Conservation (phyloP, 2,888 invertebrate species). For the Sturmia bella region DNA sequence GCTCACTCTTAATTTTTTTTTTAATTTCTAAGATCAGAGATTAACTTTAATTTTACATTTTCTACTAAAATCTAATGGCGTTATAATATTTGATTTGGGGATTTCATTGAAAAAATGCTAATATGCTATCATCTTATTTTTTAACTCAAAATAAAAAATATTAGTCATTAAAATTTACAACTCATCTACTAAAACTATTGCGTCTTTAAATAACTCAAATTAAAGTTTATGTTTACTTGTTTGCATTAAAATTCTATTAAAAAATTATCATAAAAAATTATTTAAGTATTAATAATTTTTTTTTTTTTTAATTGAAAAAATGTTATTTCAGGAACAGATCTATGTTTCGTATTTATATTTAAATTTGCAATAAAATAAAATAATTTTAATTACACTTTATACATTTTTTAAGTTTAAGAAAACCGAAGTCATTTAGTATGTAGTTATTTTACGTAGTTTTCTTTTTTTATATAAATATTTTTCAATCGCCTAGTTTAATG, state of each 20-base stretch:
- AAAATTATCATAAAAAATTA: slow-evolving; percentile 42
- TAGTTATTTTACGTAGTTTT: slow-evolving; percentile 10
- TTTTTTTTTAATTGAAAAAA: slow-evolving; percentile 58
- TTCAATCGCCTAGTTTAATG: slow-evolving; percentile 67
- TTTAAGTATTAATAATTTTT: slow-evolving; percentile 31
- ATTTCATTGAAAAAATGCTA: slow-evolving; percentile 31
- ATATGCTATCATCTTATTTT: background rate
- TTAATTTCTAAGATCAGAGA: background rate
- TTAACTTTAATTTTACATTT: slow-evolving; percentile 37
- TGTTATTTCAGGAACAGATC: slow-evolving; percentile 68
- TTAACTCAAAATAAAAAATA: slow-evolving; percentile 5
- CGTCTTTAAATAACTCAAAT: slow-evolving; percentile 76
- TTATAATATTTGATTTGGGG: slow-evolving; percentile 45
- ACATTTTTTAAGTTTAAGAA: slow-evolving; percentile 47
- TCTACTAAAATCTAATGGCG: slow-evolving; percentile 65
- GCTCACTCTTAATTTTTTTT: background rate
- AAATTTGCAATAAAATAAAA: slow-evolving; percentile 44
- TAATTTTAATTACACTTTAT: slow-evolving; percentile 47
- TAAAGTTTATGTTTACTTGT: slow-evolving; percentile 29
- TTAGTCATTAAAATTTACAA: slow-evolving; percentile 20
- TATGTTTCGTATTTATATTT: slow-evolving; percentile 55
- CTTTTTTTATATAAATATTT: slow-evolving; percentile 25
- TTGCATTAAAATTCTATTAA: slow-evolving; percentile 58
- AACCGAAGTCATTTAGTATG: slow-evolving; percentile 49
- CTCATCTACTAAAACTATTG: slow-evolving; percentile 74